Evolutionary conservation across 1,140 invertebrate species (phyloP), one percentile per base, ranked within the genome.

Genomic region (Brevipalpus yothersi): DNA sequence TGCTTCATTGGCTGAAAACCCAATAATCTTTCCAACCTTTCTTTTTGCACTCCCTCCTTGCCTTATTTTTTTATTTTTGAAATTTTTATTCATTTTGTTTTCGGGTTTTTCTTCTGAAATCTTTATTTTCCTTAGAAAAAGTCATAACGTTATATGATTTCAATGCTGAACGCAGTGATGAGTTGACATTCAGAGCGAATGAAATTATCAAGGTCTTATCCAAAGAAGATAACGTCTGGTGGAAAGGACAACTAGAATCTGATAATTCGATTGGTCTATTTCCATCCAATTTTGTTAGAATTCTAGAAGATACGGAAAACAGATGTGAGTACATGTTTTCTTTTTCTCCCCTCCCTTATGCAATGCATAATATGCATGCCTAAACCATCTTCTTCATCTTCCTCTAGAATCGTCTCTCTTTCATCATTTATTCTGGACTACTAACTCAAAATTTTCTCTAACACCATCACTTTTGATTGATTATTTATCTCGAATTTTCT

Each of bases 141-240:
- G 56, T 57, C 41, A 43, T 57, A n/a, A 17, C 56, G 7, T 57
- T 76, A 60, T 79, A 75, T 66, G 66, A 67, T 39, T 79, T 77
- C 62, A 67, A 82, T 47, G 95, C 92, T 0, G 72, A 77, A 12
- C 92, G 97, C 71, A 73, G 81, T 0, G 90, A 87, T 11, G 94
- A 98, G 75, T 74, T 98, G 41, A 82, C 75, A 53, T 95, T 98
- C 69, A 81, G 84, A 66, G 83, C 83, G 58, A 90, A 90, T 1
- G 92, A 97, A 70, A 76, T 84, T 60, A 84, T 98, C 58, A 74
- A 80, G 62, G 88, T 94, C 1, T 78, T 79, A 7, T 82, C 89
- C 63, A 82, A 85, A 63, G 88, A 94, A 63, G 91, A 89, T 10
- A 80, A 83, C 47, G 82, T 88, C 58, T 97, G 92, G 92, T 96